Evolutionary conservation across 1,140 invertebrate species (phyloP).

Genomic region (Trichoplusia ni): DNA sequence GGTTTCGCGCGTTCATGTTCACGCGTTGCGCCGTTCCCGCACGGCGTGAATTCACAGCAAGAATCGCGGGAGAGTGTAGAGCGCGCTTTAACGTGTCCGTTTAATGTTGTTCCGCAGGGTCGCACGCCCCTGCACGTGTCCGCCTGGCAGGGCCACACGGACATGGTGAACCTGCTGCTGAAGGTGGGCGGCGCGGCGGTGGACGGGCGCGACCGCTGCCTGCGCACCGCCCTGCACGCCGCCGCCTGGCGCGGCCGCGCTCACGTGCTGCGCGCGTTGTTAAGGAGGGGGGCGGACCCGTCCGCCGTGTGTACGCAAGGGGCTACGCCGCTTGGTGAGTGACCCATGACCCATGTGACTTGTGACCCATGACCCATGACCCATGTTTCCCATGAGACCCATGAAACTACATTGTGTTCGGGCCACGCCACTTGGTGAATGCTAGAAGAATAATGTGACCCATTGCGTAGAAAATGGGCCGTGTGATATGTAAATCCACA

Average conservation of each 20-base stretch:
- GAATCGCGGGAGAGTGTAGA: too few relatives aligned
- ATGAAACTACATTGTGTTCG: too few relatives aligned
- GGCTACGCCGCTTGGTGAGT: conserved; percentile 91
- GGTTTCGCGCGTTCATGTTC: too few relatives aligned
- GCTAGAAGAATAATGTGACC: too few relatives aligned
- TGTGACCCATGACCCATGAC: too few relatives aligned
- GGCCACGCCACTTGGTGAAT: too few relatives aligned
- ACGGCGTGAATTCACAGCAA: too few relatives aligned
- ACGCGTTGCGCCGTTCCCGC: too few relatives aligned
- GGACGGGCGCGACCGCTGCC: conserved; percentile 94
- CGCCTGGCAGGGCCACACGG: conserved; percentile 96
- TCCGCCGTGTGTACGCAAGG: conserved; percentile 97
- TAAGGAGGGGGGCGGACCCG: conserved; percentile 89
- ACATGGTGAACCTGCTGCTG: conserved; percentile 94
- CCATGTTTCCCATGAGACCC: too few relatives aligned
- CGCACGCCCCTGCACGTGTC: conserved; percentile 96
- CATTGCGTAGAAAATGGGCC: too few relatives aligned
- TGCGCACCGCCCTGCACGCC: conserved; percentile 94
- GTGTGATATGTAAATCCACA: too few relatives aligned
- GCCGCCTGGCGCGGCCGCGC: conserved; percentile 97
- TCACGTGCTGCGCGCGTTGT: conserved; percentile 90
- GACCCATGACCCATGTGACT: too few relatives aligned
- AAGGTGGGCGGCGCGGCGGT: conserved; percentile 90
- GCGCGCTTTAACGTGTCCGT: background rate
- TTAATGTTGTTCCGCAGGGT: conserved; percentile 80